These are phyloP conservation scores for Carcinoscorpius rotundicauda DNA, from an alignment of 1,140 invertebrate genomes.

Conservation along the genomic window DNA sequence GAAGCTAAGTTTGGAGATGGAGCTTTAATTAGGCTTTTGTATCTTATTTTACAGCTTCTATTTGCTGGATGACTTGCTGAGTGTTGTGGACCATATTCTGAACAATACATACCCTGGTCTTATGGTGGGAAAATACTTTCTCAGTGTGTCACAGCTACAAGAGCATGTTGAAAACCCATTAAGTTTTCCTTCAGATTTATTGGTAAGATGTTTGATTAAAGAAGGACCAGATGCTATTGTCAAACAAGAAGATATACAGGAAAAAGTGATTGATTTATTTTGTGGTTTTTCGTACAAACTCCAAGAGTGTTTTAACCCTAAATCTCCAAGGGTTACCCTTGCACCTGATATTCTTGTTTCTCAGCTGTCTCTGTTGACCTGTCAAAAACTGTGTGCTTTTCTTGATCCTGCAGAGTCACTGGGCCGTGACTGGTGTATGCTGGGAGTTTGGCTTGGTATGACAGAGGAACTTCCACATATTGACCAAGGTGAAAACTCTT, in stretches of 20 bases:
- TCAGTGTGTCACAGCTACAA: slow-evolving; percentile 49
- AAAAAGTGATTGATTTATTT: slow-evolving; percentile 52
- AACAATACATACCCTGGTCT: slow-evolving; percentile 53
- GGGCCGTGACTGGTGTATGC: slow-evolving; percentile 68
- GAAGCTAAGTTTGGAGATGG: too few species aligned
- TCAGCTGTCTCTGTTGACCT: slow-evolving; percentile 38
- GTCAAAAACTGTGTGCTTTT: slow-evolving; percentile 41
- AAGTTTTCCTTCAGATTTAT: slow-evolving; percentile 45
- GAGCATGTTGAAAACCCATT: slow-evolving; percentile 40
- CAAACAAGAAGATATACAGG: slow-evolving; percentile 43
- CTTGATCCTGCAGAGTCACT: slow-evolving; percentile 64
- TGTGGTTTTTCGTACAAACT: slow-evolving; percentile 48
- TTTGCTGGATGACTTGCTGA: slow-evolving; percentile 59
- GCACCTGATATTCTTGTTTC: slow-evolving; percentile 41
- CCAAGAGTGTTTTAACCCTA: slow-evolving; percentile 25
- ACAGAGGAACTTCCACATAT: slow-evolving; percentile 40
- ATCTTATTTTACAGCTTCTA: slow-evolving; percentile 40
- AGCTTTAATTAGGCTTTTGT: too few species aligned
- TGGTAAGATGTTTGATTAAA: slow-evolving; percentile 46
- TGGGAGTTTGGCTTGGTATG: slow-evolving; percentile 58
- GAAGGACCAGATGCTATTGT: slow-evolving; percentile 33
- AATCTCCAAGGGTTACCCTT: slow-evolving; percentile 18
- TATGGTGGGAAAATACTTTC: slow-evolving; percentile 47
- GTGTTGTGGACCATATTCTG: slow-evolving; percentile 49
- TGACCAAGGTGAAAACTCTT: slow-evolving; percentile 33